Evolutionary conservation across 2,113 vertebrate genomes (phyloP).

Genomic region (Pygoscelis adeliae): DNA sequence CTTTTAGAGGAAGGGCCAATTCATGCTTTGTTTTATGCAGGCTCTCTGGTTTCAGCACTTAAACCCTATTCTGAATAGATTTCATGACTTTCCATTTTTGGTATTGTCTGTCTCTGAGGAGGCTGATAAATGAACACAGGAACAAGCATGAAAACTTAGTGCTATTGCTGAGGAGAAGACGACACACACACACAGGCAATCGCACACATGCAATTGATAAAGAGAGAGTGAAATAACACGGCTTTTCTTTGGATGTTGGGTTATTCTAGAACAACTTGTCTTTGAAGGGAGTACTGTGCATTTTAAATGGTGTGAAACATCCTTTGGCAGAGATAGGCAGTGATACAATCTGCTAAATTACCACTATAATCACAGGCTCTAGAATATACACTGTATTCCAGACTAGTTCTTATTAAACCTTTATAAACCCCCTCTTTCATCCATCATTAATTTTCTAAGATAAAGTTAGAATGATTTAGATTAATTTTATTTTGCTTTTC

Average conservation of each 20-base stretch:
- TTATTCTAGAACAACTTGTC: constrained; percentile 64
- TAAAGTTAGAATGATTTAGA: constrained; percentile 35
- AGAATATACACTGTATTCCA: not conserved
- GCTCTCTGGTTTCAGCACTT: not conserved
- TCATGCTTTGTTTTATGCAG: not conserved
- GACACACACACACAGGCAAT: not conserved
- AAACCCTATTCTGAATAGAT: not conserved
- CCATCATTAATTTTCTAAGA: constrained; percentile 42
- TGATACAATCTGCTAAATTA: constrained; percentile 55
- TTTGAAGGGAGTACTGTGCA: constrained; percentile 15
- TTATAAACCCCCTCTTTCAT: not conserved
- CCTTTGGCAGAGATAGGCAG: constrained; percentile 41
- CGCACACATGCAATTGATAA: constrained; percentile 1
- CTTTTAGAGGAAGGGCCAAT: not conserved
- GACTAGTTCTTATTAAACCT: constrained; percentile 20
- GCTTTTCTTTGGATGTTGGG: constrained; percentile 5
- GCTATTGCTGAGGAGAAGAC: not conserved
- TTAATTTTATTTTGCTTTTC: constrained; percentile 57
- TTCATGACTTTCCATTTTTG: not conserved
- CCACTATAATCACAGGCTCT: constrained; percentile 16
- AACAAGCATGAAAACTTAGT: not conserved
- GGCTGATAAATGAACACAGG: not conserved
- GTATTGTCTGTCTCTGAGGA: not conserved
- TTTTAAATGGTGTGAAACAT: constrained; percentile 60
- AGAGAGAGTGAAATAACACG: constrained; percentile 4